A percentile compares a stretch with the other conserved stretches of the same genome.
Evolutionary conservation across 2,888 invertebrate genomes (phyloP).

Genomic region (Blomia tropicalis): DNA sequence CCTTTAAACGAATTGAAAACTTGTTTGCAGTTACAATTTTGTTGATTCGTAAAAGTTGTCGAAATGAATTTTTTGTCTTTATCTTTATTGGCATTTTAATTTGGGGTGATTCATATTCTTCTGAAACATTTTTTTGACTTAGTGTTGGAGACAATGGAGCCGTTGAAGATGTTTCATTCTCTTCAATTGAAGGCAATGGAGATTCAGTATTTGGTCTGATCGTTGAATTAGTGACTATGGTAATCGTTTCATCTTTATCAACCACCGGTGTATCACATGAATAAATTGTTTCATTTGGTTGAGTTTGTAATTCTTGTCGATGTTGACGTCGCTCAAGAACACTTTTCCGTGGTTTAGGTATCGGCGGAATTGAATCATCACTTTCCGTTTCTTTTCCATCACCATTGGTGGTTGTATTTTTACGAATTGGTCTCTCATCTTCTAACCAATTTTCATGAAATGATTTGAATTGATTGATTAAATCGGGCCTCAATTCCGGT

Average conservation of each 20-base stretch:
- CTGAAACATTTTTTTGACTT: not conserved
- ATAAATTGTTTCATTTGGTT: not conserved
- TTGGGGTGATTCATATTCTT: not conserved
- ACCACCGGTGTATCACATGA: not conserved
- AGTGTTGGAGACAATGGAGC: not conserved
- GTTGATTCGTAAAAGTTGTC: constrained; percentile 7
- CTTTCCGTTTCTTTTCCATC: not conserved
- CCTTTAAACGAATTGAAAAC: not conserved
- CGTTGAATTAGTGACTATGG: not conserved
- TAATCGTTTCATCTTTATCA: not conserved
- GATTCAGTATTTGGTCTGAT: not conserved
- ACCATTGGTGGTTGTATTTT: not conserved
- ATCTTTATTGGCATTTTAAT: not conserved
- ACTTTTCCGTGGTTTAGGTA: constrained; percentile 5
- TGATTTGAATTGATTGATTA: not conserved
- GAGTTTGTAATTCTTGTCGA: not conserved
- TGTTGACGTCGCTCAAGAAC: not conserved
- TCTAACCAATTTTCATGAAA: not conserved
- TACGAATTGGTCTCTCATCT: not conserved
- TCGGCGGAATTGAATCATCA: not conserved
- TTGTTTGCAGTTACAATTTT: not conserved
- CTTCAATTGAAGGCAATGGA: not conserved
- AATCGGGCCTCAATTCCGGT: not conserved
- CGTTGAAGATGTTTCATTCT: too few species aligned
- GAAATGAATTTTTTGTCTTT: constrained; percentile 13